phyloP scores from a whole-genome alignment of 2,113 vertebrate species.

The Epinephelus cyanopodus region DNA sequence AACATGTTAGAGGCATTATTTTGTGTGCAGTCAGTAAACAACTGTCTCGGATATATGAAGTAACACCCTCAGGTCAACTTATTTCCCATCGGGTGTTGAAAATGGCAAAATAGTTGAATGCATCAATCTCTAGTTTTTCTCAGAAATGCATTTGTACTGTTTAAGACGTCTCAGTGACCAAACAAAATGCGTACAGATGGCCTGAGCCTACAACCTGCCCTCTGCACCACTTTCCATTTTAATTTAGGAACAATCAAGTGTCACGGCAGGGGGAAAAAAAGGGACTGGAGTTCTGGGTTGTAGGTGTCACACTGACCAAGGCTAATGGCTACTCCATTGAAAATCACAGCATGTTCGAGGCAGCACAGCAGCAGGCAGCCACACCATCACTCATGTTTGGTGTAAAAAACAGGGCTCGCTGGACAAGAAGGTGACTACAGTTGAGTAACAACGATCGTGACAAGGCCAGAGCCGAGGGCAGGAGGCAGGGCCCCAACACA shows the following conservation, averaged over 20 bases:
- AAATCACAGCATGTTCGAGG: slow-evolving; percentile 24
- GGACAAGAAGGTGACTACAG: slow-evolving; percentile 45
- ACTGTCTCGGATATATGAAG: no score
- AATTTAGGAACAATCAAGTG: slow-evolving; percentile 10
- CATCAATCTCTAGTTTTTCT: no score
- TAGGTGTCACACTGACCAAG: neutral
- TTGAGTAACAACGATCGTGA: slow-evolving; percentile 39
- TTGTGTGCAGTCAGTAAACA: no score
- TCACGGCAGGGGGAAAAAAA: neutral
- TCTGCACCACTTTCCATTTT: slow-evolving; percentile 6
- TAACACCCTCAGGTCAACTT: neutral
- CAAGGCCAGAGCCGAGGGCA: slow-evolving; percentile 40
- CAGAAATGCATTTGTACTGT: neutral
- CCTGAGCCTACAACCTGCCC: neutral
- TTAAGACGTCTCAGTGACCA: neutral
- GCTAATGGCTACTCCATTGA: slow-evolving; percentile 18
- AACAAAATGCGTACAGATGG: neutral
- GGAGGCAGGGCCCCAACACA: slow-evolving; percentile 30
- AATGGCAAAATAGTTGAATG: neutral
- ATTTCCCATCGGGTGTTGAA: neutral
- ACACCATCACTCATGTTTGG: slow-evolving; percentile 48
- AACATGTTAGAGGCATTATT: no score
- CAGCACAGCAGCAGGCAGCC: slow-evolving; percentile 37
- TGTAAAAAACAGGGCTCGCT: slow-evolving; percentile 12
- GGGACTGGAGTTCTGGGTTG: neutral